Conservation (phyloP, 2,888 invertebrate genomes). For the Schizotus pectinicornis region DNA sequence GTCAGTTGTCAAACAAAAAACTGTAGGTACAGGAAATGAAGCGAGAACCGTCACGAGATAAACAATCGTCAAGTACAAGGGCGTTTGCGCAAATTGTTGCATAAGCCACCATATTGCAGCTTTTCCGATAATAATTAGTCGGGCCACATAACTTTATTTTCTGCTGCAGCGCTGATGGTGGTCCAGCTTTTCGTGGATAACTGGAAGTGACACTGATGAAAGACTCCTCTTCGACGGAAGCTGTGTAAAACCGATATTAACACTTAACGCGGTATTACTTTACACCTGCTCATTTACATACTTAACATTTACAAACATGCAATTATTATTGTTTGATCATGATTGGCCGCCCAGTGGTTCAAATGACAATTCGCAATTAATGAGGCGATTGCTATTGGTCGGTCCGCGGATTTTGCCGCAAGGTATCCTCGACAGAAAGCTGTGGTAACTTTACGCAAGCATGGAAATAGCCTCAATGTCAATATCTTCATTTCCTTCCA, state of each 20-base stretch:
- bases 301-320: constrained; percentile 18
- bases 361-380: constrained; percentile 24
- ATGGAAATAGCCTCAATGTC: no score
- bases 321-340: constrained; percentile 16
- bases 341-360: constrained; percentile 12
- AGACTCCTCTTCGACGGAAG: not conserved
- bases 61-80: constrained; percentile 4
- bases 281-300: constrained; percentile 24
- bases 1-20: constrained; percentile 2
- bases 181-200: not conserved
- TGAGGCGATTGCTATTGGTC: constrained; percentile 5
- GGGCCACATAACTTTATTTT: not conserved
- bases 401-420: not conserved
- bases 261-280: not conserved
- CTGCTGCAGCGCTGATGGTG: not conserved
- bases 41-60: not conserved
- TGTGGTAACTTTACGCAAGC: no score
- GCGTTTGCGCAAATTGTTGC: constrained; percentile 5
- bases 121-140: not conserved
- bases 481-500: no score
- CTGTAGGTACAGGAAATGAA: constrained; percentile 2
- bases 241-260: constrained; percentile 2
- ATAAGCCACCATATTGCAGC: constrained; percentile 5
- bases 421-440: no score
- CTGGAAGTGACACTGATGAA: no score